Evolutionary conservation across 1,140 invertebrate species (phyloP), one percentile per base, ranked within the genome.

Genomic region (Orussus abietinus): DNA sequence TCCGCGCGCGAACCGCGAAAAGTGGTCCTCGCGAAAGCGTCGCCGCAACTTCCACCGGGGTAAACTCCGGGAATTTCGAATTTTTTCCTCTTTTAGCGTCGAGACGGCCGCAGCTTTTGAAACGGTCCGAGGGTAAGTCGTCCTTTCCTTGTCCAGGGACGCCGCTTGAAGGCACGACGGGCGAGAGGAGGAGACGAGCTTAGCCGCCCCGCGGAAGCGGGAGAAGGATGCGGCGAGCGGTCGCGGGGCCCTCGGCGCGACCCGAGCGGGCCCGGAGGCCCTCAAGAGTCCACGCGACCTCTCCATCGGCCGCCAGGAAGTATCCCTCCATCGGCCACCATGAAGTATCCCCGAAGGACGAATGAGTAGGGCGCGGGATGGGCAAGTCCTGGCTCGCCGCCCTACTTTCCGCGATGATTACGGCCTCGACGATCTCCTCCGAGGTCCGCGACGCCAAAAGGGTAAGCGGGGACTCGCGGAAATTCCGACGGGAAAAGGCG

Each of bases 291-390:
- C 30, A 6, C 14, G n/a, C 5, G 14, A 12, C 35, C n/a, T 17
- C 17, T 44, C 45, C 42, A 15, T 26, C 43, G 38, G 6, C 25
- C 15, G 1, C 15, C 28, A n/a, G 12, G 12, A 25, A 15, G 3
- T 4, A 25, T n/a, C n/a, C 15, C 17, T 44, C 45, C 42, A 15
- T 26, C 43, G 38, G 6, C 25, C 15, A 1, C 15, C 28, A n/a
- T 18, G 12, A 25, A 15, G 3, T 4, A 25, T n/a, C n/a, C n/a
- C n/a, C n/a, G 21, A 42, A 54, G 55, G 45, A 51, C 51, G 53
- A 58, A 58, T 58, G 55, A 57, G 40, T 45, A 58, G 44, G 49
- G 41, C 55, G 51, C 55, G 55, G 55, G 42, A 58, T 58, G 55
- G 55, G 48, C 55, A 51, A 51, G 47, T 54, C 55, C 49, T 57